Evolutionary conservation across 64 coral and sea anemone genomes (phyloP).

Genomic region (Platygyra sinensis): DNA sequence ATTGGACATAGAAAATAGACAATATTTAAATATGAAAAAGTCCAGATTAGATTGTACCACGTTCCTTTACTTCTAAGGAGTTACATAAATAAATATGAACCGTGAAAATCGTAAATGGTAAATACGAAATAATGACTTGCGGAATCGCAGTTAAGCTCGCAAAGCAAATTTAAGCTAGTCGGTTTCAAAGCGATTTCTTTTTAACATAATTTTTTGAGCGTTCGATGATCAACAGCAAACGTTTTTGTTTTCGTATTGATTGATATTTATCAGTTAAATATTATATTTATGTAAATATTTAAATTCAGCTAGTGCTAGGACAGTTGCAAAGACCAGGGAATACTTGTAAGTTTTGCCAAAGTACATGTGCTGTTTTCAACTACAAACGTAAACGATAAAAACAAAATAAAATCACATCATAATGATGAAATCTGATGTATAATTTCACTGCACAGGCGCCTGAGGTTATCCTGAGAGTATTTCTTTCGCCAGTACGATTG

Average conservation of each 20-base stretch:
- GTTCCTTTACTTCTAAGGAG: background rate
- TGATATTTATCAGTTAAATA: slow-evolving; percentile 25
- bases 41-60: background rate
- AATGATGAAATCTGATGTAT: background rate
- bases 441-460: too few relatives aligned
- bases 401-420: background rate
- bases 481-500: too few relatives aligned
- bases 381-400: background rate
- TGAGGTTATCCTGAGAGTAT: too few relatives aligned
- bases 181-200: background rate
- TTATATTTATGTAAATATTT: slow-evolving; percentile 38
- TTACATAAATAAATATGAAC: background rate
- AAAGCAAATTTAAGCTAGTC: background rate
- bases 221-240: background rate
- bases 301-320: background rate
- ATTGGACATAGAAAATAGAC: too few relatives aligned
- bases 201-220: background rate
- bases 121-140: background rate
- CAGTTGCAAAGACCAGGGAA: background rate
- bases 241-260: background rate
- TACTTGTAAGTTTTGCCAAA: slow-evolving; percentile 14
- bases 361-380: background rate
- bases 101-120: background rate
- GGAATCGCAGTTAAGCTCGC: background rate
- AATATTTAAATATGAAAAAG: background rate